These are phyloP conservation scores for Phoenicopterus ruber DNA, from an alignment of 2,113 vertebrate genomes.

Conservation along the genomic window DNA sequence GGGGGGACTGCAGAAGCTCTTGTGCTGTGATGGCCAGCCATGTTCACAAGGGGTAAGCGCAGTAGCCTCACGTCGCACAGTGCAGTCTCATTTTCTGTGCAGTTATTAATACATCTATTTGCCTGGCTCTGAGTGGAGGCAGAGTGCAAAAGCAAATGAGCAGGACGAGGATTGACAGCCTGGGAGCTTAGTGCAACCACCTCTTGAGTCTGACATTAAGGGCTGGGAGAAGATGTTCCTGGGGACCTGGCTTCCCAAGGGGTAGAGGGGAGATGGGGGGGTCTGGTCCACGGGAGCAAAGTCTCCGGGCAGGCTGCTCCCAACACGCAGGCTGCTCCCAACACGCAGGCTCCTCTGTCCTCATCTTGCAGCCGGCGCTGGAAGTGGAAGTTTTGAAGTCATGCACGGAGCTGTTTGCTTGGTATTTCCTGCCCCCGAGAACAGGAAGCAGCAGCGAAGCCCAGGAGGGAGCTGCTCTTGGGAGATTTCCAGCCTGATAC, in stretches of 20 bases:
- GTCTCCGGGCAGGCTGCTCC: neutral
- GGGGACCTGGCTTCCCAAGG: neutral
- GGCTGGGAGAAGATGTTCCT: neutral
- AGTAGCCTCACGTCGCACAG: neutral
- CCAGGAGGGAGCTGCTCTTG: slow-evolving; percentile 38
- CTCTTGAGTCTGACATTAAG: neutral
- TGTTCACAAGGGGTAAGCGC: neutral
- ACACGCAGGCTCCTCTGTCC: neutral
- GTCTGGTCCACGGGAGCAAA: neutral
- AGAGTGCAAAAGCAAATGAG: neutral
- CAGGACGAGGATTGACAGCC: neutral
- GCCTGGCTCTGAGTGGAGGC: neutral
- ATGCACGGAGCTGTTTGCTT: slow-evolving; percentile 32
- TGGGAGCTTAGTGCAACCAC: neutral
- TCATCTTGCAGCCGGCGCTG: neutral
- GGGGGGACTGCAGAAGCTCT: neutral
- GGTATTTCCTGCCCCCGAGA: slow-evolving; percentile 61
- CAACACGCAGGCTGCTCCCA: neutral
- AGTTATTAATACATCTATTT: neutral
- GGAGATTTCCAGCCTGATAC: slow-evolving; percentile 49
- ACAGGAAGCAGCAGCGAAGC: slow-evolving; percentile 38
- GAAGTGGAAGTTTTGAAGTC: slow-evolving; percentile 56
- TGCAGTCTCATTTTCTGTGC: neutral
- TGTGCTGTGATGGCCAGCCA: neutral
- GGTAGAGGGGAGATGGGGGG: neutral